Base-by-base conservation (phyloP, 2,888 invertebrate genomes). In the Subacronicta megacephala region DNA sequence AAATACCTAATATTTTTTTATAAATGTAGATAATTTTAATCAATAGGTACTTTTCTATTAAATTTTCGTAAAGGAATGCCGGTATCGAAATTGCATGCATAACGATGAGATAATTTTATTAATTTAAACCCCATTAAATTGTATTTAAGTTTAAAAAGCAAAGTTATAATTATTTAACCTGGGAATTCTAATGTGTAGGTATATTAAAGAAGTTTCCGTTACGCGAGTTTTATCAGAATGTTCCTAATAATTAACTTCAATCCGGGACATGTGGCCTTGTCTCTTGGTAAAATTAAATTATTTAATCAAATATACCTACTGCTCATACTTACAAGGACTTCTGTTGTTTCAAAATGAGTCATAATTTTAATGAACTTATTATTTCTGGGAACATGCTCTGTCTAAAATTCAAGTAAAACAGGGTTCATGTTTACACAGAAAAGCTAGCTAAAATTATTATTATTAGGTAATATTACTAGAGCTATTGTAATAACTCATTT, bases 281-380 rank as follows among this genome's bases (percentile, higher is more conserved):
- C 10, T 20, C 7, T 17, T 44, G 41, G 3, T 16, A 1, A 31
- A 50, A 68, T 46, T 42, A 12, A 52, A 51, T 62, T 63, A 42
- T n/a, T 23, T 23, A 43, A 50, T 31, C 5, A 3, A 50, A 13
- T 33, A 50, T 10, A 33, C n/a, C n/a, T n/a, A n/a, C 16, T 16
- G 12, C 18, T 10, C 16, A 12, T 37, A 6, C 4, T 37, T 18
- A n/a, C 9, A 26, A 26, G 26, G 10, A 26, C 26, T 9, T 10
- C 26, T 36, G 10, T 38, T 18, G 18, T 40, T 20, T 40, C 38
- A n/a, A 40, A 40, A 40, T 12, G 37, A 37, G 4, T 37, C 12
- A 37, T 35, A 37, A 17, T 17, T 37, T 18, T 37, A 37, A 37
- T 40, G n/a, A 40, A 7, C 38, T 7, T 1, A 2, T 12, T 20